Percentiles rank a stretch among this genome's conserved stretches.
Evolutionary conservation across 2,113 vertebrate species (phyloP).

Genomic region (Corythoichthys haematopterus): DNA sequence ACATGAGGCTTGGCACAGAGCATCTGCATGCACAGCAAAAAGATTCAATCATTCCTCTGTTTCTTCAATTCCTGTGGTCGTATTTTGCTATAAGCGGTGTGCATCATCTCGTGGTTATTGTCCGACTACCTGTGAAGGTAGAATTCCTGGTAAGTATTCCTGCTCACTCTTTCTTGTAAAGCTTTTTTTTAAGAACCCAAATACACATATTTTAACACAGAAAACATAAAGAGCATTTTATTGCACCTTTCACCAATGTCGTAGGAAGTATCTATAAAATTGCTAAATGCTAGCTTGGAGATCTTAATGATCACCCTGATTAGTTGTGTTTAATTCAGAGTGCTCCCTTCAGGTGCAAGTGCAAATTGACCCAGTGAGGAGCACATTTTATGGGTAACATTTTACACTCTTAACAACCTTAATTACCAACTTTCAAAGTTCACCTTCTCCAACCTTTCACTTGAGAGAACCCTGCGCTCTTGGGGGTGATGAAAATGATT

Average conservation of each 20-base stretch:
- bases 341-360: not conserved
- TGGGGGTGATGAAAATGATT: slow-evolving; percentile 10
- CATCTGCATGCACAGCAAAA: no score
- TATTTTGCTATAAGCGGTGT: no score
- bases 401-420: slow-evolving; percentile 21
- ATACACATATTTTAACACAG: not conserved
- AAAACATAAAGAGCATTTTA: not conserved
- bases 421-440: slow-evolving; percentile 37
- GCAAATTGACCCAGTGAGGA: slow-evolving; percentile 3
- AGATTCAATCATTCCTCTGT: no score
- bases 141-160: no score
- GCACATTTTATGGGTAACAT: slow-evolving; percentile 6
- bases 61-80: no score
- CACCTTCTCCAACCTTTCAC: slow-evolving; percentile 9
- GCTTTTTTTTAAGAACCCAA: not conserved
- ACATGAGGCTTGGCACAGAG: no score
- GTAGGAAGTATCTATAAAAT: not conserved
- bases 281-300: not conserved
- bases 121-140: no score
- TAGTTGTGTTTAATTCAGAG: not conserved
- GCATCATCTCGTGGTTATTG: no score
- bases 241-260: not conserved
- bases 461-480: slow-evolving; percentile 7
- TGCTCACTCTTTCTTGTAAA: no score
- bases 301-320: not conserved